These are phyloP conservation scores for Glyphotaelius pellucidus DNA, from an alignment of 2,888 invertebrate genomes.

Conservation along the genomic window DNA sequence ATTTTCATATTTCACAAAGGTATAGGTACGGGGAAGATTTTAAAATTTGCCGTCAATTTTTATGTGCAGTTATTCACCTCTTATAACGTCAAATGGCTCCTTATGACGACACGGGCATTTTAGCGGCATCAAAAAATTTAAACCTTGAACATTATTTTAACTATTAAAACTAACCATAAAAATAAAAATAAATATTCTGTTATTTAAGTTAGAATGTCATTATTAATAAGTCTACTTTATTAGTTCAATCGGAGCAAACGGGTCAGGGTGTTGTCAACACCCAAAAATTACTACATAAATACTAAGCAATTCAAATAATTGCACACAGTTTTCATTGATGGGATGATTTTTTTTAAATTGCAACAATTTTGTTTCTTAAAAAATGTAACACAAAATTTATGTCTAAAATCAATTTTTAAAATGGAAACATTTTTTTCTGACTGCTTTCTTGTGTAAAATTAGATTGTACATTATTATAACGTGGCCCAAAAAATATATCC, in stretches of 20 bases:
- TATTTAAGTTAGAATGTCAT: no score
- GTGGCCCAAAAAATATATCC: not conserved
- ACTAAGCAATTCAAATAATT: not conserved
- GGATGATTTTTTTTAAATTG: not conserved
- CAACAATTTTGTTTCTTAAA: not conserved
- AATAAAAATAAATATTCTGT: no score
- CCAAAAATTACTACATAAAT: not conserved
- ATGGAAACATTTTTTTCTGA: constrained; percentile 43
- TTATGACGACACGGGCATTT: no score
- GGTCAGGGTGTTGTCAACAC: not conserved
- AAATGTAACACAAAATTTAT: not conserved
- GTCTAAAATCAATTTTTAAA: constrained; percentile 10
- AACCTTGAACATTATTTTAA: no score
- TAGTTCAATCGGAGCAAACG: not conserved
- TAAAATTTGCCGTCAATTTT: no score
- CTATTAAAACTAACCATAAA: no score
- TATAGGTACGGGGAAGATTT: no score
- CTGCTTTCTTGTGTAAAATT: not conserved
- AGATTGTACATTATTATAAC: constrained; percentile 22
- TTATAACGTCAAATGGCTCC: no score
- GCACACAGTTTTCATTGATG: not conserved
- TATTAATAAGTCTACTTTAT: not conserved
- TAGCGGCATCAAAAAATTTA: no score
- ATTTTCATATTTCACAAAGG: no score
- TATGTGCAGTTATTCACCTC: no score